Base-by-base conservation (phyloP, 2,113 vertebrate species). In the Pachypanchax playfairii region DNA sequence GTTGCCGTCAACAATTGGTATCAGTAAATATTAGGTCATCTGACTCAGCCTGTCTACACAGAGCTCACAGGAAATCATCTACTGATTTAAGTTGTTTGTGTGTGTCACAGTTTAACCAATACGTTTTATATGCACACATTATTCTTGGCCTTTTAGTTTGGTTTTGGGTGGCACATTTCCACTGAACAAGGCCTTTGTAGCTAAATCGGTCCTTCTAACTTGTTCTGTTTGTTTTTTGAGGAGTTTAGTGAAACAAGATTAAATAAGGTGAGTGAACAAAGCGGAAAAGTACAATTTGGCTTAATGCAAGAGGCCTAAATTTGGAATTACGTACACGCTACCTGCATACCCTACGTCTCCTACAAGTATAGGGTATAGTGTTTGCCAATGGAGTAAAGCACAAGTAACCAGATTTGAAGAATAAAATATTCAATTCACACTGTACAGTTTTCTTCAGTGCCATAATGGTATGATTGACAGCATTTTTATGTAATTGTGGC, bases 31-130 rank as follows among this genome's bases (percentile, higher is more conserved):
- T 67, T 49, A 73, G 57, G 74, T 57, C 46, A 4, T 57, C 36
- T 57, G 68, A 78, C 47, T 75, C 57, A 59, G 61, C 22, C 21
- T 69, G 58, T 70, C 55, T 28, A 22, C 60, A 52, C 46, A 55
- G 42, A 65, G 36, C 41, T 70, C 53, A 52, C 60, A 77, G 29
- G 44, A 76, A 67, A 71, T 59, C 26, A 73, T 55, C 28, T 42
- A 71, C 38, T 55, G 36, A 61, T 61, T 76, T 76, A 67, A 78
- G 59, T 29, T 31, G 24, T 18, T 25, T 60, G n/a, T 68, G 62
- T 38, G n/a, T 36, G 48, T 70, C 31, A 49, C 35, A 28, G n/a
- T 48, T 46, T 52, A 48, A 58, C 47, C 13, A 4, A 25, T 15
- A n/a, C n/a, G n/a, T n/a, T n/a, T n/a, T n/a, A n/a, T n/a, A n/a